Conservation (phyloP, 1,140 invertebrate species). For the Homarus americanus region DNA sequence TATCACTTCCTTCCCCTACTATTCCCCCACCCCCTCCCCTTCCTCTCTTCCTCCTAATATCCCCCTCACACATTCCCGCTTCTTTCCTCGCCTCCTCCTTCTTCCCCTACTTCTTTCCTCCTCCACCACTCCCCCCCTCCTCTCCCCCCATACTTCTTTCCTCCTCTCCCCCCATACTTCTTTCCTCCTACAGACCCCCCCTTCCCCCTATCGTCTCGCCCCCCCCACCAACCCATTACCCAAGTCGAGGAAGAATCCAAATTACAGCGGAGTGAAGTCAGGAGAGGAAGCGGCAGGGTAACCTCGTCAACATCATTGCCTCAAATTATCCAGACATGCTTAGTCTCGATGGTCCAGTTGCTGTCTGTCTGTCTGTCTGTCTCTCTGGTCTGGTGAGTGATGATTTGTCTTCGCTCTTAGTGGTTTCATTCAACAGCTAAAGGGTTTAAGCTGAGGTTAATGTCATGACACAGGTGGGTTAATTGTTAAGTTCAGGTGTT, state of each 20-base stretch:
- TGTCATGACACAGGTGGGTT: too few species aligned
- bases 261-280: slow-evolving; percentile 21
- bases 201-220: too few species aligned
- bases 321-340: slow-evolving; percentile 19
- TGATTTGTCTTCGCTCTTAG: too few species aligned
- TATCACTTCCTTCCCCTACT: background rate
- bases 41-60: background rate
- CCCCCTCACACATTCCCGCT: slow-evolving; percentile 24
- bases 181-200: background rate
- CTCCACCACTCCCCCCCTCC: background rate
- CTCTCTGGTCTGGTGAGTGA: too few species aligned
- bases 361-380: background rate
- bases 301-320: slow-evolving; percentile 15
- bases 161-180: background rate
- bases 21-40: background rate
- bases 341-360: background rate
- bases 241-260: slow-evolving; percentile 43
- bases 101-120: background rate
- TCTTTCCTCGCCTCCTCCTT: background rate
- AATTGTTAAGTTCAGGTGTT: too few species aligned
- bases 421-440: too few species aligned
- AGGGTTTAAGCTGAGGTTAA: too few species aligned
- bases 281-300: background rate
- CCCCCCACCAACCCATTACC: slow-evolving; percentile 17
- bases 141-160: too few species aligned